These are phyloP conservation scores for Zoanthus gigantus DNA, from an alignment of 92 coral and sea anemone genomes.

Conservation along the genomic window DNA sequence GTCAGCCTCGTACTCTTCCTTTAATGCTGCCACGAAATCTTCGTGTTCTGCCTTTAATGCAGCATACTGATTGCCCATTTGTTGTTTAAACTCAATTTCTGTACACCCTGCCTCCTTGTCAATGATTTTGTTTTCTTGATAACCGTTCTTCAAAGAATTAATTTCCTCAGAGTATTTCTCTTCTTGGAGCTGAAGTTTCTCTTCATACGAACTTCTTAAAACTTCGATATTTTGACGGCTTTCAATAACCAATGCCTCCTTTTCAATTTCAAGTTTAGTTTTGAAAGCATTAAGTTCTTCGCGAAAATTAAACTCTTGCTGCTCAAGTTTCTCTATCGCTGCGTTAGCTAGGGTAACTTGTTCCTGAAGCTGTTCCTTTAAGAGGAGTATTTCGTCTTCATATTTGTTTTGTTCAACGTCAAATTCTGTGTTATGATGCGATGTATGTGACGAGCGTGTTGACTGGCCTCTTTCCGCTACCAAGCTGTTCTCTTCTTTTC, in stretches of 20 bases:
- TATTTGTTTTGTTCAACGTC: constrained; percentile 63
- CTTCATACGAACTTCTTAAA: constrained; percentile 43
- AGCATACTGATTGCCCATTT: constrained; percentile 20
- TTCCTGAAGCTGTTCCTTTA: constrained; percentile 67
- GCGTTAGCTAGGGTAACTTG: constrained; percentile 65
- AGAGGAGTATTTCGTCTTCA: constrained; percentile 70
- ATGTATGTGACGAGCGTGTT: constrained; percentile 54
- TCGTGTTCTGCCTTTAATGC: constrained; percentile 60
- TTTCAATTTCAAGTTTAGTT: constrained; percentile 59
- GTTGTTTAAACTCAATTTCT: constrained; percentile 19
- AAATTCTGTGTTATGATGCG: constrained; percentile 53
- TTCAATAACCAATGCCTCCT: constrained; percentile 44
- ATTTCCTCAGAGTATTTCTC: constrained; percentile 38
- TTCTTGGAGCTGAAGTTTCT: constrained; percentile 46
- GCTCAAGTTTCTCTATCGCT: constrained; percentile 75
- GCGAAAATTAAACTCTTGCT: constrained; percentile 80
- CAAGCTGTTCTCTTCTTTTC: constrained; percentile 48
- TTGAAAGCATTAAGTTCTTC: constrained; percentile 75
- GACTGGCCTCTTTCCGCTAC: constrained; percentile 58
- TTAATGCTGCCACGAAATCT: constrained; percentile 61
- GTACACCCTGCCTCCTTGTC: not conserved
- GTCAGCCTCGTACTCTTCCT: constrained; percentile 72
- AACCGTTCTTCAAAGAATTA: not conserved
- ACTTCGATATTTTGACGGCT: constrained; percentile 58
- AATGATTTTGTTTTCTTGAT: not conserved